Evolutionary conservation across 2,113 vertebrate species (phyloP).

Genomic region (Tupaia chinensis): DNA sequence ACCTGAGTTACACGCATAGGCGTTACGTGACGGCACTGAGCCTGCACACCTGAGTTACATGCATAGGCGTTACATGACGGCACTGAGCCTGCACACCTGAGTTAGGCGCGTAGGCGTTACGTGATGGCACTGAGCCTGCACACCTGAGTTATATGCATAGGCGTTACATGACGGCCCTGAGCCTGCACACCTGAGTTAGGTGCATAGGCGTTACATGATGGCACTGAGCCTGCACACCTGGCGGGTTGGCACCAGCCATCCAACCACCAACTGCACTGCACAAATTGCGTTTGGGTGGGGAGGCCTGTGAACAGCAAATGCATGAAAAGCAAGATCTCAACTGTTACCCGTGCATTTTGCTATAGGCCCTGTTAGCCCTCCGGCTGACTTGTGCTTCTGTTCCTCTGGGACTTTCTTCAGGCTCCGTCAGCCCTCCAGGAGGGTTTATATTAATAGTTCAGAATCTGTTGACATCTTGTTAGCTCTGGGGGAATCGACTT

Average conservation of each 20-base stretch:
- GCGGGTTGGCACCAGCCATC: not conserved
- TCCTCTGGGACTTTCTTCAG: not conserved
- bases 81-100: too few species aligned
- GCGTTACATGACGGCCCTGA: not conserved
- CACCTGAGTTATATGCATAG: not conserved
- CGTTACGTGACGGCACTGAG: too few species aligned
- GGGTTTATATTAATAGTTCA: not conserved
- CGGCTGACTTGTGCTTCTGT: not conserved
- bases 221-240: not conserved
- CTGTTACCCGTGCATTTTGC: not conserved
- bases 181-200: not conserved
- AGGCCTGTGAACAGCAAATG: not conserved
- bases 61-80: too few species aligned
- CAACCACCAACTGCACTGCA: not conserved
- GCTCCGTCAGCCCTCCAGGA: not conserved
- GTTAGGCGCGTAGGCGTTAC: not conserved
- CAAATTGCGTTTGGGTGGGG: not conserved
- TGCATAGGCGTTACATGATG: not conserved
- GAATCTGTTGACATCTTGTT: slow-evolving; percentile 60
- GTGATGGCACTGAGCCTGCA: not conserved
- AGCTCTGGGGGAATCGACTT: slow-evolving; percentile 24
- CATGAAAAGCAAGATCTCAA: not conserved
- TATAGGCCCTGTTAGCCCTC: not conserved
- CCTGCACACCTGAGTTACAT: too few species aligned
- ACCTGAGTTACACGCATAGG: too few species aligned